These are phyloP conservation scores for Archips xylosteana DNA, from an alignment of 2,888 invertebrate species.

Conservation along the genomic window DNA sequence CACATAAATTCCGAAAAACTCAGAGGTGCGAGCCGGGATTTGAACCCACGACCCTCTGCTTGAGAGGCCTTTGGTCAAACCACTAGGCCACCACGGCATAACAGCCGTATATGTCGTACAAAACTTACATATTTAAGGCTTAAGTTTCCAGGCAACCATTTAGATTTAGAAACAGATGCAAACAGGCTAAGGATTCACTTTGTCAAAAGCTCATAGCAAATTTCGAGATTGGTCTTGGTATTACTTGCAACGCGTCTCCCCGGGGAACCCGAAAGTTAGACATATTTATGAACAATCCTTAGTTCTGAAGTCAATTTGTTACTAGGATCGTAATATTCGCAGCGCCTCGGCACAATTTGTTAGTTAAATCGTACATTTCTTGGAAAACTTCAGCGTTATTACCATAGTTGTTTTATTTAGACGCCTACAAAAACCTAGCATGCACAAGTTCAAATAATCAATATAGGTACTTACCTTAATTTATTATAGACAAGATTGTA, in stretches of 20 bases:
- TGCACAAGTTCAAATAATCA: not conserved
- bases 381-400: not conserved
- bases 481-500: too few relatives aligned
- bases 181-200: not conserved
- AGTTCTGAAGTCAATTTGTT: conserved; percentile 9
- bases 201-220: not conserved
- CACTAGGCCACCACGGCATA: too few relatives aligned
- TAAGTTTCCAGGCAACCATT: too few relatives aligned
- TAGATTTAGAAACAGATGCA: too few relatives aligned
- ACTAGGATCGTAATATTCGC: conserved; percentile 3
- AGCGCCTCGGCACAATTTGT: not conserved
- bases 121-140: too few relatives aligned
- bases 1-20: too few relatives aligned
- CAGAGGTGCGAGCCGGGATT: too few relatives aligned
- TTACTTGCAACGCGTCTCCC: not conserved
- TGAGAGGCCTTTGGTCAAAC: too few relatives aligned
- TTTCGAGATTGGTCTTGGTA: not conserved
- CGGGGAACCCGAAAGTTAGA: conserved; percentile 1
- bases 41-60: too few relatives aligned
- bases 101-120: too few relatives aligned
- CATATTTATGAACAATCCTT: conserved; percentile 14
- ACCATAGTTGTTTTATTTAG: not conserved
- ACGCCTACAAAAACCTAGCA: not conserved
- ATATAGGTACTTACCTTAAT: too few relatives aligned
- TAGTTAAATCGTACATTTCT: conserved; percentile 2